Evolutionary conservation across 2,797 vertebrate species (phyloP).

Genomic region (Girardinus metallicus): DNA sequence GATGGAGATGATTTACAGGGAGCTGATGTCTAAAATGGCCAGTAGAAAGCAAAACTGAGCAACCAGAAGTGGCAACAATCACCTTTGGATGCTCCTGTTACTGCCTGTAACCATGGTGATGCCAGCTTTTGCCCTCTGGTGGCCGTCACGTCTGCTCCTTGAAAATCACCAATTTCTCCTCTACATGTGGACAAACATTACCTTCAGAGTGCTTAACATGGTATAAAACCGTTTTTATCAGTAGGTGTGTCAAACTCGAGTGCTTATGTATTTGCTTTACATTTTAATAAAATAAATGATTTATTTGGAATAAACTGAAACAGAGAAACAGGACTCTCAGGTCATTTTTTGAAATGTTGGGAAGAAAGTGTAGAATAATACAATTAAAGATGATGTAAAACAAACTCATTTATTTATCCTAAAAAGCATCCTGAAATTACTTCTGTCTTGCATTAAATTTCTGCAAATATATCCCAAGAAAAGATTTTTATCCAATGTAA

Average conservation of each 20-base stretch:
- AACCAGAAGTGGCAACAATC: background rate
- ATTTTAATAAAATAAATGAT: background rate
- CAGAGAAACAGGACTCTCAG: background rate
- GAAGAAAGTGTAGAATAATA: background rate
- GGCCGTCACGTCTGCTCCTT: background rate
- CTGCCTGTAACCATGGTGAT: background rate
- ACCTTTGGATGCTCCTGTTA: background rate
- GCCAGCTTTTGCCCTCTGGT: background rate
- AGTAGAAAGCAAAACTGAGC: background rate
- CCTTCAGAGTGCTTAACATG: background rate
- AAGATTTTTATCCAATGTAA: background rate
- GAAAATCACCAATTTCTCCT: background rate
- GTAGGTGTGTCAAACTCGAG: background rate
- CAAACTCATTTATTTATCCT: background rate
- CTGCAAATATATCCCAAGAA: background rate
- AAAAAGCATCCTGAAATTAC: background rate
- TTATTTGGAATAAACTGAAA: background rate
- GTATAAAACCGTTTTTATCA: background rate
- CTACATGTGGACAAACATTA: background rate
- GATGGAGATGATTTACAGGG: background rate
- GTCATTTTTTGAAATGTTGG: background rate
- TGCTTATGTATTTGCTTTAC: background rate
- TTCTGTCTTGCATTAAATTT: background rate
- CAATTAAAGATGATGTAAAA: background rate
- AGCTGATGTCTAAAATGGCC: slow-evolving; percentile 2